phyloP scores from a whole-genome alignment of 2,888 invertebrate species.

The Chrysomela aeneicollis region DNA sequence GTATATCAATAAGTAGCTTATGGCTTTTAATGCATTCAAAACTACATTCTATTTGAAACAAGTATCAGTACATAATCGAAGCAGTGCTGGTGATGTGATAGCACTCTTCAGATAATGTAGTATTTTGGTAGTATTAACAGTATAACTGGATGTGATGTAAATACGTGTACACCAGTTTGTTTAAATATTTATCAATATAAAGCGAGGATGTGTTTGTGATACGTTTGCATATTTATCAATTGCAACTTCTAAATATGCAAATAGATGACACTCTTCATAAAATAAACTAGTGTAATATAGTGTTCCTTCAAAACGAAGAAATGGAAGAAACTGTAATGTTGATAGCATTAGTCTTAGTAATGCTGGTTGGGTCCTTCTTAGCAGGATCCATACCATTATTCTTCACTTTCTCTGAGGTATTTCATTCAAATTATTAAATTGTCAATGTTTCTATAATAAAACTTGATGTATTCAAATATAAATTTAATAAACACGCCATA shows the following conservation, averaged over 20 bases:
- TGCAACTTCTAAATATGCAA: slow-evolving; percentile 31
- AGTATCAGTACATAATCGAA: no score
- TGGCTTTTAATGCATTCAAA: no score
- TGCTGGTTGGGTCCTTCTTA: slow-evolving; percentile 95
- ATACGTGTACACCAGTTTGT: background rate
- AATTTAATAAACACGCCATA: no score
- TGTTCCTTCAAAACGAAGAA: slow-evolving; percentile 42
- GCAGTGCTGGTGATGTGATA: no score
- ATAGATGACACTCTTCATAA: slow-evolving; percentile 35
- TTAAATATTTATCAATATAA: background rate
- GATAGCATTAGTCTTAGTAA: slow-evolving; percentile 84
- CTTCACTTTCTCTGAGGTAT: slow-evolving; percentile 93
- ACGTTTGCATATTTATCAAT: slow-evolving; percentile 48
- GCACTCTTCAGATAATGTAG: no score
- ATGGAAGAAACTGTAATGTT: slow-evolving; percentile 89
- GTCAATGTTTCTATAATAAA: no score
- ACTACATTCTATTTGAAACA: no score
- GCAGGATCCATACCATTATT: slow-evolving; percentile 95
- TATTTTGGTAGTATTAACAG: no score
- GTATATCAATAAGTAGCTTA: no score
- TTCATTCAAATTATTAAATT: no score
- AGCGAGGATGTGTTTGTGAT: slow-evolving; percentile 36
- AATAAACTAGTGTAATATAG: slow-evolving; percentile 42
- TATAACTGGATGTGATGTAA: no score
- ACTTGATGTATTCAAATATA: background rate